phyloP scores from a whole-genome alignment of 1,140 invertebrate genomes.

The Lycorma delicatula region DNA sequence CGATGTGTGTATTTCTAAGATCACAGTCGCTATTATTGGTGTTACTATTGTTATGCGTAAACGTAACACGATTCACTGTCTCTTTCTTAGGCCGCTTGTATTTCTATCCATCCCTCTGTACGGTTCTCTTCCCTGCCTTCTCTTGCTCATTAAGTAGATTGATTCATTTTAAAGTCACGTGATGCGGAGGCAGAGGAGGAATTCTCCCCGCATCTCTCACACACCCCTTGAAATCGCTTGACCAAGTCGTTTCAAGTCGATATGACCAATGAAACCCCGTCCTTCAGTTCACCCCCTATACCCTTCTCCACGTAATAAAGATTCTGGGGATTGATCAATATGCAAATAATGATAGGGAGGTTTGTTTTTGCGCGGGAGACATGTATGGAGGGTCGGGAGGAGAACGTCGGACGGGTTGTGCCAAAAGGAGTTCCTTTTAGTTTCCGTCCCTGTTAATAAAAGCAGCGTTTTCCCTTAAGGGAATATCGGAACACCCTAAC shows the following conservation, averaged over 20 bases:
- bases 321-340: slow-evolving; percentile 25
- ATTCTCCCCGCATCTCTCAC: slow-evolving; percentile 13
- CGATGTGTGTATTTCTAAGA: no score
- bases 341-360: slow-evolving; percentile 27
- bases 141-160: slow-evolving; percentile 23
- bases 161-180: slow-evolving; percentile 22
- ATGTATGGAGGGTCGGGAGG: no score
- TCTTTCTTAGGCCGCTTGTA: no score
- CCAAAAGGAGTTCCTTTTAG: slow-evolving; percentile 3
- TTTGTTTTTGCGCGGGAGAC: slow-evolving; percentile 22
- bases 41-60: no score
- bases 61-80: no score
- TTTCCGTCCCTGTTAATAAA: slow-evolving; percentile 4
- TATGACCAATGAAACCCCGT: slow-evolving; percentile 16
- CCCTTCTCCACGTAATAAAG: slow-evolving; percentile 23
- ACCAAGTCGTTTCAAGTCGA: slow-evolving; percentile 17
- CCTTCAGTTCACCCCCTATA: slow-evolving; percentile 8
- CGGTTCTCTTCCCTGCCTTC: no score
- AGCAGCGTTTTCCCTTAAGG: slow-evolving; percentile 5
- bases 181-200: slow-evolving; percentile 10
- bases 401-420: no score
- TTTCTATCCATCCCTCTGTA: no score
- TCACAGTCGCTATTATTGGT: no score
- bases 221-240: slow-evolving; percentile 9
- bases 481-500: neutral